Evolutionary conservation across 2,888 invertebrate species (phyloP).

Genomic region (Leuctra nigra): DNA sequence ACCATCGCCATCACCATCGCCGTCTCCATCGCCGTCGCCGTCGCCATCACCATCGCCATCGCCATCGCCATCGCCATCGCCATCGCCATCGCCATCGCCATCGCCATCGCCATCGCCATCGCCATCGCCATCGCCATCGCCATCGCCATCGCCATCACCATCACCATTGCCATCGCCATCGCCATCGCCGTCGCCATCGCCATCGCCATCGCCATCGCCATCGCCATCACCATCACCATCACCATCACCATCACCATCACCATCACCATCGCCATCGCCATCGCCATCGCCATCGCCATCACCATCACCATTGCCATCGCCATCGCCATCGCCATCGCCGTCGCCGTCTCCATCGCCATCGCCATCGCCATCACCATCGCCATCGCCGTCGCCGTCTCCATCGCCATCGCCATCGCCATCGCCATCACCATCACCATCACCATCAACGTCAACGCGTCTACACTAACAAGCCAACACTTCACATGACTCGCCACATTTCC

Average conservation of each 20-base stretch:
- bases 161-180: not conserved
- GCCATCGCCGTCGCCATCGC: not conserved
- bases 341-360: not conserved
- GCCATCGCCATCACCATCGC: not conserved
- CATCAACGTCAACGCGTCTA: not conserved
- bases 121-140: not conserved
- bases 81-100: not conserved
- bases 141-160: not conserved
- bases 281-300: not conserved
- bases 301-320: not conserved
- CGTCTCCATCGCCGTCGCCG: not conserved
- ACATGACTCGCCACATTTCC: slow-evolving; percentile 1
- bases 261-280: not conserved
- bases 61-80: not conserved
- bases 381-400: too few species aligned
- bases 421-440: not conserved
- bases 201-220: not conserved
- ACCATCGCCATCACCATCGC: not conserved
- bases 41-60: not conserved
- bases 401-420: not conserved
- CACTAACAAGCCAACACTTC: not conserved
- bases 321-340: not conserved
- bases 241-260: not conserved
- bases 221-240: not conserved
- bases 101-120: not conserved